Evolutionary conservation across 2,797 vertebrate genomes (phyloP).

Genomic region (Mico argentatus): DNA sequence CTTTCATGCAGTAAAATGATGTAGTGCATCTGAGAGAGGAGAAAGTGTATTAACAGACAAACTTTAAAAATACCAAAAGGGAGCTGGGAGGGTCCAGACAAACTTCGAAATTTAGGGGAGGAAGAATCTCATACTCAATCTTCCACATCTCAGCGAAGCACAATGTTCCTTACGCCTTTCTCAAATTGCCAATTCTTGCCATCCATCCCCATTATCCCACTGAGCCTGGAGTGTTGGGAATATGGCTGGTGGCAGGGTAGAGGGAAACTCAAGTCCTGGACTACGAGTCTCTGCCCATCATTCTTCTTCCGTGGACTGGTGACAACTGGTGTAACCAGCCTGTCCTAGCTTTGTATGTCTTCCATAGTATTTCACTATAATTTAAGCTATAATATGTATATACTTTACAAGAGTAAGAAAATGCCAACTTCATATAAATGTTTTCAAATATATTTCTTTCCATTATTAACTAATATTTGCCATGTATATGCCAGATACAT

Average conservation of each 20-base stretch:
- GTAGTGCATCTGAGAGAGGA: background rate
- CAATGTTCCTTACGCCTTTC: background rate
- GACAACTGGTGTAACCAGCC: background rate
- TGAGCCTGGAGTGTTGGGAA: background rate
- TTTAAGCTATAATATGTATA: background rate
- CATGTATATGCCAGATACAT: background rate
- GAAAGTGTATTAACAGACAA: background rate
- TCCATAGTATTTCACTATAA: background rate
- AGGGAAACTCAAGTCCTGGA: background rate
- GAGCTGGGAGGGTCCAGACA: background rate
- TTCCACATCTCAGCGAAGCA: background rate
- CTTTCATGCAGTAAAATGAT: background rate
- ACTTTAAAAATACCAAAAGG: background rate
- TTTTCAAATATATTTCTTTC: background rate
- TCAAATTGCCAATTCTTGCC: background rate
- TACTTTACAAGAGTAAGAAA: background rate
- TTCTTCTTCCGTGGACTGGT: background rate
- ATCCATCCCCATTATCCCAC: no score
- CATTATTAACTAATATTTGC: conserved; percentile 24
- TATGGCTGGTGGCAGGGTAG: background rate
- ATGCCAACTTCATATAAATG: background rate
- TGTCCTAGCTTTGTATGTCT: background rate
- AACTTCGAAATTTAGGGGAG: background rate
- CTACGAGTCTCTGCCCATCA: background rate
- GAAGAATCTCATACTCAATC: background rate